Evolutionary conservation across 2,113 vertebrate genomes (phyloP).

Genomic region (Thermophis baileyi): DNA sequence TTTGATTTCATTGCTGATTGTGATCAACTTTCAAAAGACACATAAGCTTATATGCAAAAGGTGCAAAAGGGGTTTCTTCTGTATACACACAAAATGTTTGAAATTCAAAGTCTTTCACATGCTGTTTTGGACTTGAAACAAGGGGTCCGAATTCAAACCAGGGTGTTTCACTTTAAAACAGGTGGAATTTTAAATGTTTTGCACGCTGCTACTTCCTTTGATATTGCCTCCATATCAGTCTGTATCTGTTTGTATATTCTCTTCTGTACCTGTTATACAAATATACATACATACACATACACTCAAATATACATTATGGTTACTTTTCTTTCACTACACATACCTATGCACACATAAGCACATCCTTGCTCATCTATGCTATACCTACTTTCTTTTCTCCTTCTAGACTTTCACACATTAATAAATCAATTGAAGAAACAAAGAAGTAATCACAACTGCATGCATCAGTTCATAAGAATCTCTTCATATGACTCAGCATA

Average conservation of each 20-base stretch:
- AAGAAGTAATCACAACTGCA: not conserved
- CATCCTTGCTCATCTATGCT: not conserved
- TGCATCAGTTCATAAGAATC: not conserved
- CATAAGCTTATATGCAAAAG: not conserved
- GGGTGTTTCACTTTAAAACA: not conserved
- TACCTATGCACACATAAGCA: not conserved
- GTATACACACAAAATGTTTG: not conserved
- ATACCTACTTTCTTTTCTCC: not conserved
- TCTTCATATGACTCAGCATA: not conserved
- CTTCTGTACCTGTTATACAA: not conserved
- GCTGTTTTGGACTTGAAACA: not conserved
- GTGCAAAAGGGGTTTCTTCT: not conserved
- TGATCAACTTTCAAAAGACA: not conserved
- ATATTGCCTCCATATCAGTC: not conserved
- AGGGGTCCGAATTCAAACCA: not conserved
- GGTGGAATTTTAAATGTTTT: not conserved
- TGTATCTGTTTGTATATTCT: not conserved
- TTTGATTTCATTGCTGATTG: not conserved
- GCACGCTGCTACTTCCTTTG: not conserved
- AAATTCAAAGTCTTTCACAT: not conserved
- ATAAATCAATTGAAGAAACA: not conserved
- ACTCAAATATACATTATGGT: not conserved
- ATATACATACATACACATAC: not conserved
- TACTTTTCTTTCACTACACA: not conserved
- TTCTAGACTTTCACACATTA: not conserved